Conservation (phyloP, 2,888 invertebrate species). For the Cylindroiulus punctatus region DNA sequence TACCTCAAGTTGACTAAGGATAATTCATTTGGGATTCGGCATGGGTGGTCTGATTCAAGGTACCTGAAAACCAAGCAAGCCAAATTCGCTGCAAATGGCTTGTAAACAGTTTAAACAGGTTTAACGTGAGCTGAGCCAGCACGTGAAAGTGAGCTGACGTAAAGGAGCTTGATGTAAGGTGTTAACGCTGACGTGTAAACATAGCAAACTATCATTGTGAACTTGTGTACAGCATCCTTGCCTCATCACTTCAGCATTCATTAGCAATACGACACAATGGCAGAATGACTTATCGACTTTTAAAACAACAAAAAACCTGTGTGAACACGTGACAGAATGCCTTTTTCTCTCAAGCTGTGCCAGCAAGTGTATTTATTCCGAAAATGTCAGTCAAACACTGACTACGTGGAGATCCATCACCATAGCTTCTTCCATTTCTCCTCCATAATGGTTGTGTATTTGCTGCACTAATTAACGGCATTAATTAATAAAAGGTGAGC, state of each 20-base stretch:
- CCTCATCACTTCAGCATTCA: background rate
- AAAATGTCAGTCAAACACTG: background rate
- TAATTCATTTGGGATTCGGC: too few species aligned
- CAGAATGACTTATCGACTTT: background rate
- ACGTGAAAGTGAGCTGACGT: too few species aligned
- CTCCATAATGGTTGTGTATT: background rate
- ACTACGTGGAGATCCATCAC: background rate
- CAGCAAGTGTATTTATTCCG: background rate
- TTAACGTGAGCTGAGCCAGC: too few species aligned
- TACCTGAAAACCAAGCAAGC: too few species aligned
- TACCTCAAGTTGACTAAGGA: too few species aligned
- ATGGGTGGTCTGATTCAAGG: too few species aligned
- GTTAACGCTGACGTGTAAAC: too few species aligned
- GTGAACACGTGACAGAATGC: background rate
- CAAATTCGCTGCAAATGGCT: too few species aligned
- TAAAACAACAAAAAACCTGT: background rate
- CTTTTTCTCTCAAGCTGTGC: background rate
- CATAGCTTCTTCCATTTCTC: background rate
- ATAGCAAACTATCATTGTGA: too few species aligned
- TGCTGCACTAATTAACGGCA: slow-evolving; percentile 1
- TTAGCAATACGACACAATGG: background rate
- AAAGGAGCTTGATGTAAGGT: too few species aligned
- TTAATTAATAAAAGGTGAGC: slow-evolving; percentile 39
- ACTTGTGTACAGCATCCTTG: background rate
- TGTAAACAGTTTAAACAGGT: too few species aligned